Percentiles rank a stretch among this genome's conserved stretches.
Conservation (phyloP, 2,797 vertebrate genomes). For the Pangasius mekongensis region DNA sequence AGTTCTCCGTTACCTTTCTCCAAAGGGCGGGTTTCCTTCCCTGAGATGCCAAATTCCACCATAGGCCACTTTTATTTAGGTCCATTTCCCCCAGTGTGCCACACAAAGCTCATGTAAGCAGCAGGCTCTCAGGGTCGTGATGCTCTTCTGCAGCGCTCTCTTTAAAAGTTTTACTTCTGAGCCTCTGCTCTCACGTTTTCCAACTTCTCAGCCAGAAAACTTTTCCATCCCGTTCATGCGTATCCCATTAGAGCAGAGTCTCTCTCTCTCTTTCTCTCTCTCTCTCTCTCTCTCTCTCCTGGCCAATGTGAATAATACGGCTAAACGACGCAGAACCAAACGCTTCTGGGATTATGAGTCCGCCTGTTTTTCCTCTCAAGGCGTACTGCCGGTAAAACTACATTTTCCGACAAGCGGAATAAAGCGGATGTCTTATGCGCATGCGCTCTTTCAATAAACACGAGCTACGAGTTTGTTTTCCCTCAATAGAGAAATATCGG, state of each 20-base stretch:
- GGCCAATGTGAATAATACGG: neutral
- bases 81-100: neutral
- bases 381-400: slow-evolving; percentile 38
- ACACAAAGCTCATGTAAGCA: neutral
- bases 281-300: slow-evolving; percentile 43
- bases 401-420: slow-evolving; percentile 48
- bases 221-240: slow-evolving; percentile 58
- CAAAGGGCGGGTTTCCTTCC: slow-evolving; percentile 43
- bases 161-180: neutral
- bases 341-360: slow-evolving; percentile 58
- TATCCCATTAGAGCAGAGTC: slow-evolving; percentile 62
- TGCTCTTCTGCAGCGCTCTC: neutral
- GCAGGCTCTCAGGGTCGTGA: no score
- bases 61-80: slow-evolving; percentile 17
- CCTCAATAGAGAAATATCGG: neutral
- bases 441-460: slow-evolving; percentile 33
- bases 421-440: slow-evolving; percentile 33
- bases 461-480: neutral
- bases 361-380: neutral
- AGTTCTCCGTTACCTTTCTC: slow-evolving; percentile 45
- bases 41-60: slow-evolving; percentile 44
- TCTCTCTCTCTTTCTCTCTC: slow-evolving; percentile 35
- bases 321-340: slow-evolving; percentile 32
- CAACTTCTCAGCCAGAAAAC: slow-evolving; percentile 52
- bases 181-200: neutral